Evolutionary conservation across 2,113 vertebrate genomes (phyloP).

Genomic region (Cyprinodon variegatus): DNA sequence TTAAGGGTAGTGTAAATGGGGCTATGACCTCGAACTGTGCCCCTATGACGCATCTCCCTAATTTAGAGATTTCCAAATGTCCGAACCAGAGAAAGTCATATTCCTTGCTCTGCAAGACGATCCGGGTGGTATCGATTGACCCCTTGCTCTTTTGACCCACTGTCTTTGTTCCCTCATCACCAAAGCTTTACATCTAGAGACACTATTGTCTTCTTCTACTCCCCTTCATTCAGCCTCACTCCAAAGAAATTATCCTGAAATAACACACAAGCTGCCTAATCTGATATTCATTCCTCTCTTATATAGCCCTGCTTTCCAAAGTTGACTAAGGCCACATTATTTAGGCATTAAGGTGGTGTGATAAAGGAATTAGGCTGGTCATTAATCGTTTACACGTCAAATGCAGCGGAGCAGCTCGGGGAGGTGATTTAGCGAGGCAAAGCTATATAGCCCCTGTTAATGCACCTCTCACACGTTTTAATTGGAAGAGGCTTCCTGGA

Average conservation of each 20-base stretch:
- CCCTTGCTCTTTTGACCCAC: conserved; percentile 49
- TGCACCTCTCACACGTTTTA: conserved; percentile 83
- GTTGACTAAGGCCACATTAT: conserved; percentile 82
- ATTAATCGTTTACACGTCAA: conserved; percentile 83
- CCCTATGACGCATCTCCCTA: too few relatives aligned
- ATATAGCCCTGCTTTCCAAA: conserved; percentile 76
- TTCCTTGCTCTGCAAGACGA: conserved; percentile 20
- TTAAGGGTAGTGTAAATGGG: too few relatives aligned
- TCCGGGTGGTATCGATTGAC: conserved; percentile 61
- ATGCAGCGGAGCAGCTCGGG: conserved; percentile 79
- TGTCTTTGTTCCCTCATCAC: conserved; percentile 27
- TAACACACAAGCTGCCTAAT: conserved; percentile 68
- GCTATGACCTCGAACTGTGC: too few relatives aligned
- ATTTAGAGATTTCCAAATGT: not conserved
- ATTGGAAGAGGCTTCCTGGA: conserved; percentile 82
- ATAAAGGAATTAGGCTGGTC: conserved; percentile 83
- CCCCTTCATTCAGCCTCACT: conserved; percentile 37
- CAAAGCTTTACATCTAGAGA: conserved; percentile 31
- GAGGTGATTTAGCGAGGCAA: conserved; percentile 79
- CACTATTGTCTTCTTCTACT: conserved; percentile 15
- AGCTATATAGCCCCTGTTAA: conserved; percentile 80
- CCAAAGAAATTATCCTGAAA: conserved; percentile 65
- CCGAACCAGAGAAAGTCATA: not conserved
- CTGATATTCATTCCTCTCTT: conserved; percentile 79
- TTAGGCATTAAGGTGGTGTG: conserved; percentile 81